phyloP scores from a whole-genome alignment of 2,113 vertebrate species.

The Leucosticte australis region DNA sequence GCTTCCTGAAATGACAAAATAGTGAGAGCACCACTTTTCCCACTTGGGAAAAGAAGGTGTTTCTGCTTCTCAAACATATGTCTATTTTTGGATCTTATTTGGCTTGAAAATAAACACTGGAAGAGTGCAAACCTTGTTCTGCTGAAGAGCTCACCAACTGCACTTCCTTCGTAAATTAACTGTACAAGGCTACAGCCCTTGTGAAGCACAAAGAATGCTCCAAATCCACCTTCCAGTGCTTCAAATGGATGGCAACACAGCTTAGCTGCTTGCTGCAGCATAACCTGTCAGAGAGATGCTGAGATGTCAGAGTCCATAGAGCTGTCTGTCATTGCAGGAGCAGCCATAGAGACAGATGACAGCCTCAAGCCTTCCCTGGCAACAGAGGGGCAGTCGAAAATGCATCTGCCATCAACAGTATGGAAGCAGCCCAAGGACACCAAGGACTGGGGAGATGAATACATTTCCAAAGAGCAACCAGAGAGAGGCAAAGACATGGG shows the following conservation, averaged over 20 bases:
- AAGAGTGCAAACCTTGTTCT: neutral
- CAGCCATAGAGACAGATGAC: conserved; percentile 63
- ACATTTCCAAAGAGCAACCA: conserved; percentile 77
- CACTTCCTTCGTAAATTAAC: neutral
- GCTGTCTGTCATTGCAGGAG: conserved; percentile 29
- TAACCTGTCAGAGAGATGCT: neutral
- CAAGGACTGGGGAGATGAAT: conserved; percentile 81
- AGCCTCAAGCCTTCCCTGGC: conserved; percentile 71
- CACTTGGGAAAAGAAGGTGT: neutral
- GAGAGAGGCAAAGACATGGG: conserved; percentile 73
- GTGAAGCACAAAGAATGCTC: neutral
- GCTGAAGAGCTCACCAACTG: neutral
- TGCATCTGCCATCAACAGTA: conserved; percentile 69
- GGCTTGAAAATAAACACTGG: neutral
- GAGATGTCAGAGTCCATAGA: neutral
- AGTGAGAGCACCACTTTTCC: neutral
- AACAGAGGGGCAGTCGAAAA: conserved; percentile 67
- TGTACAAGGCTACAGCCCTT: neutral
- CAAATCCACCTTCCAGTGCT: neutral
- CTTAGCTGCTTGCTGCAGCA: neutral
- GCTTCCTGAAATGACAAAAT: neutral
- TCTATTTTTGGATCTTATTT: neutral
- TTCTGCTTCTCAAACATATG: neutral
- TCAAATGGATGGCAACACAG: neutral
- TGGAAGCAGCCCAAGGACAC: conserved; percentile 82